Conservation (phyloP, 2,797 vertebrate species). For the Melanotaenia maccullochi region DNA sequence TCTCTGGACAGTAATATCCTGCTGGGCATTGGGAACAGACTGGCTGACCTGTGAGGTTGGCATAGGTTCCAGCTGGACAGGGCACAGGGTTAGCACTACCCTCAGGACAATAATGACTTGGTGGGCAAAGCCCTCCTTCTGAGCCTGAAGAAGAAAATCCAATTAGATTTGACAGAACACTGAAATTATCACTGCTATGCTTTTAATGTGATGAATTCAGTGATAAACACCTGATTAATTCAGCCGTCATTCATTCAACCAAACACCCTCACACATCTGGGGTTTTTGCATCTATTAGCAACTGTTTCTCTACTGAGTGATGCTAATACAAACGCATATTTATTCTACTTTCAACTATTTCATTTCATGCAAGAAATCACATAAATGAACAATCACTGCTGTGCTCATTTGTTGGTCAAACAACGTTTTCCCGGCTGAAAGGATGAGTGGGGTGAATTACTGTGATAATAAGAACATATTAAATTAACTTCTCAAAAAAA, state of each 20-base stretch:
- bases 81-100: conserved; percentile 82
- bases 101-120: conserved; percentile 88
- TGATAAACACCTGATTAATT: conserved; percentile 62
- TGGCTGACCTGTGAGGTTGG: conserved; percentile 86
- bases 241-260: conserved; percentile 43
- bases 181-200: conserved; percentile 47
- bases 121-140: conserved; percentile 85
- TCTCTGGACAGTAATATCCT: conserved; percentile 92
- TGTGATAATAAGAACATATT: neutral
- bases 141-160: conserved; percentile 67
- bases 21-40: conserved; percentile 87
- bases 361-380: conserved; percentile 5
- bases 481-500: neutral
- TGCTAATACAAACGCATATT: conserved; percentile 41
- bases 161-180: conserved; percentile 56
- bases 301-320: conserved; percentile 41
- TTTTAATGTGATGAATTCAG: conserved; percentile 46
- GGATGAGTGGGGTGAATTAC: neutral
- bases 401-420: neutral
- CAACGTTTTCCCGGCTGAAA: neutral
- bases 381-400: conserved; percentile 3
- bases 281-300: conserved; percentile 49
- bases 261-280: conserved; percentile 51
- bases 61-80: conserved; percentile 90
- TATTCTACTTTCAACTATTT: conserved; percentile 7